Base-by-base conservation (phyloP, 2,888 invertebrate species). In the Chalcis sispes region DNA sequence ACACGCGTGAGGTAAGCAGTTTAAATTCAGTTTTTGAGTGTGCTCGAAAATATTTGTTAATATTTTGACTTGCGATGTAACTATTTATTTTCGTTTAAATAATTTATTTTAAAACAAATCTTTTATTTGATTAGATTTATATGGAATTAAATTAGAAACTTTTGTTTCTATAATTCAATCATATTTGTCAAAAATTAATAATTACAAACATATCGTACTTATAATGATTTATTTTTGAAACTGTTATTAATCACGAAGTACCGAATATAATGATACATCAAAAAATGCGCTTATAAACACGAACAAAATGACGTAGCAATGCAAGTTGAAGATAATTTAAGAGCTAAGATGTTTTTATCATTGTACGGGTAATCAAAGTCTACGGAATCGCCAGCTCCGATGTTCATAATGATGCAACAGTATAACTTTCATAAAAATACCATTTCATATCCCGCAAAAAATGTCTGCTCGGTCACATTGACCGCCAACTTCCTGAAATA, bases 381-480 rank as follows among this genome's bases (percentile, higher is more conserved):
- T n/a, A n/a, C n/a, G 56, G 23, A 23, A 32, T n/a, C 56, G 77
- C 82, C 76, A 75, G 72, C 77, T 74, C 64, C 79, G 70, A 71
- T 76, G 77, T 20, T 20, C 79, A 79, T 84, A 83, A 84, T 81
- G 84, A 84, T 83, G 78, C 81, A 81, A 78, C 81, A 77, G 77
- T 67, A 78, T 64, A 75, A 78, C 79, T 81, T 79, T 79, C 80
- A 81, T 80, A 80, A 79, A 82, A 80, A 77, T 36, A 80, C 54
- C 76, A 50, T 79, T 80, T 81, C 80, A 80, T 78, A 77, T 76
- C n/a, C n/a, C n/a, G n/a, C n/a, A n/a, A n/a, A n/a, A n/a, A n/a
- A n/a, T n/a, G n/a, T n/a, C n/a, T n/a, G n/a, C n/a, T n/a, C n/a
- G n/a, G n/a, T n/a, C n/a, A n/a, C n/a, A n/a, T n/a, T n/a, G n/a